Evolutionary conservation across 2,888 invertebrate genomes (phyloP).

Genomic region (Tuta absoluta): DNA sequence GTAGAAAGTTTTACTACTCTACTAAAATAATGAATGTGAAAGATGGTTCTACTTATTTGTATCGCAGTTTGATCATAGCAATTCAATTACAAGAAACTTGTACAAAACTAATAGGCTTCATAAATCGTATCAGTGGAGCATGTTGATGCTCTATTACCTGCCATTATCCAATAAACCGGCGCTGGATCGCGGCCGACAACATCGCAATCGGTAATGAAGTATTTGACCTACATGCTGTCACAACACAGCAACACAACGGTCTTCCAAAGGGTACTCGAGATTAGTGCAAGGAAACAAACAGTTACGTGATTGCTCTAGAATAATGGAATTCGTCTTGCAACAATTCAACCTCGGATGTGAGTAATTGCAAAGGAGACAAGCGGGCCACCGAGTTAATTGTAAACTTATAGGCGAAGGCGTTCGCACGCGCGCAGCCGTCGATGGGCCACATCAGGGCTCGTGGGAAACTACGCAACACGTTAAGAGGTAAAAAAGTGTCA

Average conservation of each 20-base stretch:
- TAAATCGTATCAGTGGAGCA: constrained; percentile 25
- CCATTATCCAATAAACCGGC: constrained; percentile 42
- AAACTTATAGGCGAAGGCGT: constrained; percentile 52
- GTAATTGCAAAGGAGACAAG: constrained; percentile 56
- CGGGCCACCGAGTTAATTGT: constrained; percentile 50
- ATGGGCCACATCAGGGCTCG: constrained; percentile 50
- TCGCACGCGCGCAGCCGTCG: constrained; percentile 57
- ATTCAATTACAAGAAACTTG: constrained; percentile 17
- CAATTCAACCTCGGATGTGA: constrained; percentile 67
- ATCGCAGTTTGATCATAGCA: constrained; percentile 20
- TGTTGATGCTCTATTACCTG: constrained; percentile 31
- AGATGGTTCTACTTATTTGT: constrained; percentile 24
- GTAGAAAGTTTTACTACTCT: constrained; percentile 37
- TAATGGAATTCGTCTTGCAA: constrained; percentile 70
- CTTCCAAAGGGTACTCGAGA: constrained; percentile 40
- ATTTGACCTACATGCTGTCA: constrained; percentile 57
- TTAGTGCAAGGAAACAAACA: constrained; percentile 48
- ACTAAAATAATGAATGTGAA: constrained; percentile 17
- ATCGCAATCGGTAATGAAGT: constrained; percentile 45
- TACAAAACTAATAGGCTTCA: constrained; percentile 21
- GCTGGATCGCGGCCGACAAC: constrained; percentile 37
- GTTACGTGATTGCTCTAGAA: constrained; percentile 65
- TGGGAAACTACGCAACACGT: constrained; percentile 56
- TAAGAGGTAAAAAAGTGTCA: constrained; percentile 55
- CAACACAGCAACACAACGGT: constrained; percentile 47